These are phyloP conservation scores for Pionites leucogaster DNA, from an alignment of 2,113 vertebrate genomes.

Conservation along the genomic window DNA sequence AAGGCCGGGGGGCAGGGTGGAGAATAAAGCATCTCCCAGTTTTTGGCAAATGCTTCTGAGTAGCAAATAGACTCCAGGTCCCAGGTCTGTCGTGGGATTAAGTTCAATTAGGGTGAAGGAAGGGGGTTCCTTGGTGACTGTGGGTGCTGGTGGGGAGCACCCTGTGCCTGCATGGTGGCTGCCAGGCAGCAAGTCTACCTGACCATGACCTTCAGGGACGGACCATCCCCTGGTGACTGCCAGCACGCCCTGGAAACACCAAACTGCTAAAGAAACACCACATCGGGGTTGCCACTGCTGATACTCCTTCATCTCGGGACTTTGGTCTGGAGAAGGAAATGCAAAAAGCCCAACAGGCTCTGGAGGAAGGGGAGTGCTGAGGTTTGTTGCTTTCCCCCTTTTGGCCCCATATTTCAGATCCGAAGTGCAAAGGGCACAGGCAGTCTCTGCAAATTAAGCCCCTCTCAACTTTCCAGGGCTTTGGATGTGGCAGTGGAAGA, in stretches of 20 bases:
- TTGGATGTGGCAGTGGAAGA: background rate
- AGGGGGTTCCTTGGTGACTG: background rate
- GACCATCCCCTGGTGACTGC: background rate
- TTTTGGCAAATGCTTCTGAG: background rate
- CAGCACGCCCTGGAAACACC: background rate
- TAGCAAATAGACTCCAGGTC: background rate
- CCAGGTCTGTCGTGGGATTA: rapidly evolving
- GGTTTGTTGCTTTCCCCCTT: background rate
- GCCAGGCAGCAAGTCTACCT: background rate
- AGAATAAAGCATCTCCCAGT: background rate
- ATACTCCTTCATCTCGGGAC: background rate
- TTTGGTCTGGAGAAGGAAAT: background rate
- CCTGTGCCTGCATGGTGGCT: background rate
- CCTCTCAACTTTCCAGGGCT: background rate
- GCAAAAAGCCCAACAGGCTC: background rate
- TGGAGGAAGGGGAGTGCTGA: background rate
- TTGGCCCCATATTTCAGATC: background rate
- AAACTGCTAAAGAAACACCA: background rate
- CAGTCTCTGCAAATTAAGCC: background rate
- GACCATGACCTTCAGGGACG: background rate
- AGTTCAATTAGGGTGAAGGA: background rate
- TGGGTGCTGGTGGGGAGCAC: background rate
- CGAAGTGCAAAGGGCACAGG: background rate
- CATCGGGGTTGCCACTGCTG: background rate
- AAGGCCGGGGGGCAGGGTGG: background rate